Conservation (phyloP, 2,888 invertebrate genomes). For the Apantesis nais region DNA sequence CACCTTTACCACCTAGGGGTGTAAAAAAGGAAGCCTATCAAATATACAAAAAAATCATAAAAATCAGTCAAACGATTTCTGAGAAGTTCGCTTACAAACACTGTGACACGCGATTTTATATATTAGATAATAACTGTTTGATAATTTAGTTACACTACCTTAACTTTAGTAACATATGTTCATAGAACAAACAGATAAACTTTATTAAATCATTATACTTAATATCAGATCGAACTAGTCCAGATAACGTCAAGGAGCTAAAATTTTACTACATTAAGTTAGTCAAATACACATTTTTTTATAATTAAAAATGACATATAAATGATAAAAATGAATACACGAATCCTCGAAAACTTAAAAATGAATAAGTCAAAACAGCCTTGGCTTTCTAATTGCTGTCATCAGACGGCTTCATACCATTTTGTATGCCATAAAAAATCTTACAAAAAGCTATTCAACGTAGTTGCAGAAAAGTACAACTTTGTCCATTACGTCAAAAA, state of each 20-base stretch:
- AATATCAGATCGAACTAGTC: background rate
- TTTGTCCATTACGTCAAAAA: background rate
- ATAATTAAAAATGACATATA: background rate
- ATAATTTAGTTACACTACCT: too few species aligned
- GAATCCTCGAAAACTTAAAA: background rate
- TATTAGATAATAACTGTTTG: too few species aligned
- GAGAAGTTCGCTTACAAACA: too few species aligned
- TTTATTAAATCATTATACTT: background rate
- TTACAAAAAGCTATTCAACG: background rate
- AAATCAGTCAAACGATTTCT: too few species aligned
- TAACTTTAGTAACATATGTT: too few species aligned
- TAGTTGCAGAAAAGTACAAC: conserved; percentile 1
- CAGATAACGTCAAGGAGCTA: background rate
- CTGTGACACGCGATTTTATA: too few species aligned
- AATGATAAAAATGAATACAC: too few species aligned
- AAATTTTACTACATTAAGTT: background rate
- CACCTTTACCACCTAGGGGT: too few species aligned
- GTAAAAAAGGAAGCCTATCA: too few species aligned
- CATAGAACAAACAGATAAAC: background rate
- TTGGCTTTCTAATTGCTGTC: background rate
- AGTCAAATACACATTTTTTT: background rate
- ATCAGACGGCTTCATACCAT: background rate
- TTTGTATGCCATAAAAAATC: background rate
- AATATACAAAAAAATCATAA: too few species aligned
- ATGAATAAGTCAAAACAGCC: background rate